Conservation (phyloP, 2,797 vertebrate species). For the Rhincodon typus region DNA sequence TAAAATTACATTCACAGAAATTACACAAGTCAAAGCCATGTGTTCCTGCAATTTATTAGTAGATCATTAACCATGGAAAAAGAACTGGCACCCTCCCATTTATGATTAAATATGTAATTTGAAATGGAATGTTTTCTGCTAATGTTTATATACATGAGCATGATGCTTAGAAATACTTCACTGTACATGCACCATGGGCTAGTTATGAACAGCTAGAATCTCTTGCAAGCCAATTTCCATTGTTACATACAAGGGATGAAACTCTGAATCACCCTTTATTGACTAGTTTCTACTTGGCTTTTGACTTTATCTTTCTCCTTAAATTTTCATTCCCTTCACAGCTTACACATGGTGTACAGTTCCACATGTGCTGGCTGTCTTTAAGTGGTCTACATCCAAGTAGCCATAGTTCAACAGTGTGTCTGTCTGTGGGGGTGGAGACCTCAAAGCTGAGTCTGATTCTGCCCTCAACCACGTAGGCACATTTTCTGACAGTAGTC, state of each 20-base stretch:
- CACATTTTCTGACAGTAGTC: not conserved
- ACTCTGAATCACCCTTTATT: not conserved
- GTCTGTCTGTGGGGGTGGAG: not conserved
- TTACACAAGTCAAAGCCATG: not conserved
- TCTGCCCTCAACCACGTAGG: not conserved
- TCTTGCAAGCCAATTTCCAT: not conserved
- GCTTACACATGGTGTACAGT: not conserved
- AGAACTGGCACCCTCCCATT: not conserved
- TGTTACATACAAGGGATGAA: not conserved
- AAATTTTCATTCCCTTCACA: not conserved
- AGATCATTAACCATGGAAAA: not conserved
- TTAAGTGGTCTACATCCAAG: not conserved
- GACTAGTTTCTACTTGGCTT: not conserved
- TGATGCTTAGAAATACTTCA: not conserved
- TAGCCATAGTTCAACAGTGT: not conserved
- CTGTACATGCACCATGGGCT: not conserved
- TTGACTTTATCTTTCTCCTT: not conserved
- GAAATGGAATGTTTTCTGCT: not conserved
- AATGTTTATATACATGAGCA: not conserved
- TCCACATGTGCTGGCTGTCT: conserved; percentile 7
- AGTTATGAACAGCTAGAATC: not conserved
- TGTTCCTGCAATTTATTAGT: not conserved
- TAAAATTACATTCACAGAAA: not conserved
- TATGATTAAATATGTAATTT: not conserved
- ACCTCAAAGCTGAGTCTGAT: not conserved